phyloP scores from a whole-genome alignment of 1,140 invertebrate species.

The Scaptodrosophila lebanonensis region DNA sequence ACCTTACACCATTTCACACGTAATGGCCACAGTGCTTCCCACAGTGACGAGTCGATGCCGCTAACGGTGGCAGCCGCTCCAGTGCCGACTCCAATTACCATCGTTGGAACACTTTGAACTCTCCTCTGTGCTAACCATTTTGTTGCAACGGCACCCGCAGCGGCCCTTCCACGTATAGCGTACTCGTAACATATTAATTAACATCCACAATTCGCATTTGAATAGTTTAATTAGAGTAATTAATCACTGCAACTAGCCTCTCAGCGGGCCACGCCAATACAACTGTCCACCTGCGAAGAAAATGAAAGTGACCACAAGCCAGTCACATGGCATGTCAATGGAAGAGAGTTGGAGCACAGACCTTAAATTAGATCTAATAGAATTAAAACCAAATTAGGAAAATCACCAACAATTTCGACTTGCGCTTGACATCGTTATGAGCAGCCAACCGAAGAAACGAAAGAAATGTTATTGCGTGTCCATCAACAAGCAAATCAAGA shows the following conservation, averaged over 20 bases:
- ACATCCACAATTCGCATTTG: constrained; percentile 22
- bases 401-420: neutral
- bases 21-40: constrained; percentile 31
- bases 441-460: neutral
- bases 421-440: neutral
- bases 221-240: constrained; percentile 52
- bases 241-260: constrained; percentile 42
- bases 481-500: constrained; percentile 11
- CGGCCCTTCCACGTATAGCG: constrained; percentile 60
- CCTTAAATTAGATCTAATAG: constrained; percentile 6
- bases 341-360: too few relatives aligned
- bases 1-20: constrained; percentile 38
- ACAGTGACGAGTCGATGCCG: constrained; percentile 16
- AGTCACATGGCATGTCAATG: too few relatives aligned
- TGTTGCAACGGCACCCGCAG: constrained; percentile 43
- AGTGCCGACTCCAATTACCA: constrained; percentile 42
- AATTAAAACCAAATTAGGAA: constrained; percentile 56
- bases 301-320: constrained; percentile 55
- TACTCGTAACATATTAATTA: constrained; percentile 73
- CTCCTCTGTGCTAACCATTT: constrained; percentile 27
- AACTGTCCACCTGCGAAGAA: too few relatives aligned
- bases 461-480: constrained; percentile 54
- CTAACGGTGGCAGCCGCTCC: neutral
- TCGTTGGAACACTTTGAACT: constrained; percentile 60
- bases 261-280: constrained; percentile 22